Percentiles rank a stretch among this genome's conserved stretches.
Conservation (phyloP, 2,113 vertebrate species). For the Canis aureus region DNA sequence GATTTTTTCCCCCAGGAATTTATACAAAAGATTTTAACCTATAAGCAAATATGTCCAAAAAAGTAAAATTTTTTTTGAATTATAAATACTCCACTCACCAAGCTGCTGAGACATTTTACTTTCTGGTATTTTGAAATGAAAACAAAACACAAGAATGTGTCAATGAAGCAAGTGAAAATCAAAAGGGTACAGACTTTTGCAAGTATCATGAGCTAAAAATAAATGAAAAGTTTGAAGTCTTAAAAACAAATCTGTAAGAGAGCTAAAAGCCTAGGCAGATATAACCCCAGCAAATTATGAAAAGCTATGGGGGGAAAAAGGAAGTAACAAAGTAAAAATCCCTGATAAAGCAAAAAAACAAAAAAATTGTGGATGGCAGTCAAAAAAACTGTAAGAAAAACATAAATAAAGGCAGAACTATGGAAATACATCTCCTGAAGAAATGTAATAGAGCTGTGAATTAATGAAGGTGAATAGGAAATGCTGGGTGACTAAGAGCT, state of each 20-base stretch:
- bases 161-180: slow-evolving; percentile 71
- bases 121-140: slow-evolving; percentile 76
- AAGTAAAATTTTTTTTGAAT: slow-evolving; percentile 22
- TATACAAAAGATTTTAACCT: slow-evolving; percentile 25
- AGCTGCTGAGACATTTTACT: slow-evolving; percentile 70
- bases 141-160: slow-evolving; percentile 72
- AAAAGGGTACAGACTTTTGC: slow-evolving; percentile 75
- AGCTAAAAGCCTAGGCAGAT: slow-evolving; percentile 55
- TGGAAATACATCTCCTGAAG: background rate
- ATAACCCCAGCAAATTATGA: slow-evolving; percentile 32
- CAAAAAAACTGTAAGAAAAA: background rate
- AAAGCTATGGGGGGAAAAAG: background rate
- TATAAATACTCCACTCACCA: slow-evolving; percentile 65
- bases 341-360: slow-evolving; percentile 33
- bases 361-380: slow-evolving; percentile 10
- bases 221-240: slow-evolving; percentile 62
- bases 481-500: background rate
- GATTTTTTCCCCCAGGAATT: background rate
- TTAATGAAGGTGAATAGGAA: background rate
- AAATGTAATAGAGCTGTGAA: background rate
- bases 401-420: background rate
- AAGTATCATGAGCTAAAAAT: slow-evolving; percentile 76
- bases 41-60: slow-evolving; percentile 23
- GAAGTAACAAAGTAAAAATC: slow-evolving; percentile 54
- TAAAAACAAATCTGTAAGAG: slow-evolving; percentile 67